Percentiles rank a stretch among this genome's conserved stretches.
These are phyloP conservation scores for Elephantulus edwardii DNA, from an alignment of 2,113 vertebrate species.

Conservation along the genomic window DNA sequence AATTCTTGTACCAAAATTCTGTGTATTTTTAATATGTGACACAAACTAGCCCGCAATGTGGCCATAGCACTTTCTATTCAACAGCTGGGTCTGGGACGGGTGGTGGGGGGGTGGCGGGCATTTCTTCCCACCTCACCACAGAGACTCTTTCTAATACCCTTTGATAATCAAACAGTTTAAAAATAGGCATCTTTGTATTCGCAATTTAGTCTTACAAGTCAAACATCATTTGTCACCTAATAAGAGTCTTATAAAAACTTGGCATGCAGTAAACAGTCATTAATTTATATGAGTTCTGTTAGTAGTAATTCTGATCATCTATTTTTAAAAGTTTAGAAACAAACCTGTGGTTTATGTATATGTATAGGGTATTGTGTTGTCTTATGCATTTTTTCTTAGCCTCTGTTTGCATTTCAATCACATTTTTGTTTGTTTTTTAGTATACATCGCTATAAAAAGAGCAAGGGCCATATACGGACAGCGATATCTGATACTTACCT, in stretches of 20 bases:
- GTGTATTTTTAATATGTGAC: background rate
- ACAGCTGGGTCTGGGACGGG: background rate
- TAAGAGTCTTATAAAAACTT: background rate
- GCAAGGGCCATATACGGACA: too few relatives aligned
- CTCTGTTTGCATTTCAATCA: too few relatives aligned
- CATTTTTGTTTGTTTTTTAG: too few relatives aligned
- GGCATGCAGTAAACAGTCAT: constrained; percentile 11
- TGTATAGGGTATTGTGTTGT: background rate
- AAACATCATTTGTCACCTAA: constrained; percentile 15
- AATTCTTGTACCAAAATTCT: background rate
- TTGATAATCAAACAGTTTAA: constrained; percentile 30
- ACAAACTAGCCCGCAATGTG: background rate
- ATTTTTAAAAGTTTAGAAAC: constrained; percentile 34
- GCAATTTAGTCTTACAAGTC: constrained; percentile 45
- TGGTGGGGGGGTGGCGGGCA: too few relatives aligned
- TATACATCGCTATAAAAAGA: too few relatives aligned
- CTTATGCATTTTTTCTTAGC: background rate
- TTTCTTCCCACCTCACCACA: too few relatives aligned
- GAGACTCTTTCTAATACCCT: background rate
- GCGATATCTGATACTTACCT: too few relatives aligned
- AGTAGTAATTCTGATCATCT: constrained; percentile 12
- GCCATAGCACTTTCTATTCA: fast-evolving
- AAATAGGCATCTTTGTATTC: constrained; percentile 45
- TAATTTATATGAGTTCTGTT: constrained; percentile 36
- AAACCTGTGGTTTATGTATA: background rate